Percentiles rank a stretch among this genome's conserved stretches.
Conservation (phyloP, 2,113 vertebrate genomes). For the Gymnorhina tibicen region DNA sequence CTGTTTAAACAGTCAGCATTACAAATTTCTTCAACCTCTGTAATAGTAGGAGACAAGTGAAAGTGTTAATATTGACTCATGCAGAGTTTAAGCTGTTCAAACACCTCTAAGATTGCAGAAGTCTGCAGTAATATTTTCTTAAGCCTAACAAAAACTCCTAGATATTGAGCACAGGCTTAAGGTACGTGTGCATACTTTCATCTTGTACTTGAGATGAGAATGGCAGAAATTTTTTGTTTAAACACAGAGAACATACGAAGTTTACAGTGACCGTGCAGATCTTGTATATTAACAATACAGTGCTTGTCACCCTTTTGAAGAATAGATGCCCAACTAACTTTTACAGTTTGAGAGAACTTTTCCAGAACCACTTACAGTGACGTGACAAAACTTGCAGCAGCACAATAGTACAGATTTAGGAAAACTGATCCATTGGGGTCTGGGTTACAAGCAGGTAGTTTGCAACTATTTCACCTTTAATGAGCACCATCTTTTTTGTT, state of each 20-base stretch:
- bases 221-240: neutral
- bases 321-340: neutral
- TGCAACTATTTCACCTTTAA: neutral
- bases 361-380: neutral
- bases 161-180: neutral
- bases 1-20: neutral
- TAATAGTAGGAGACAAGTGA: neutral
- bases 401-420: neutral
- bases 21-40: neutral
- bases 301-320: neutral
- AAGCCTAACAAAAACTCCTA: neutral
- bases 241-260: neutral
- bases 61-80: slow-evolving; percentile 31
- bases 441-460: neutral
- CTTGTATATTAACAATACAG: accelerated
- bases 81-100: neutral
- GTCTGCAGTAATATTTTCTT: slow-evolving; percentile 12
- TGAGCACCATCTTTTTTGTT: neutral
- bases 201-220: neutral
- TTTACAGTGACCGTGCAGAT: neutral
- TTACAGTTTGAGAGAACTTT: neutral
- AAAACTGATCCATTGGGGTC: neutral
- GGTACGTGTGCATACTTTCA: neutral
- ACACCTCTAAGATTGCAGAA: neutral
- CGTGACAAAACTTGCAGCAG: neutral